Base-by-base conservation (phyloP, 2,113 vertebrate genomes). In the Microtus richardsoni region DNA sequence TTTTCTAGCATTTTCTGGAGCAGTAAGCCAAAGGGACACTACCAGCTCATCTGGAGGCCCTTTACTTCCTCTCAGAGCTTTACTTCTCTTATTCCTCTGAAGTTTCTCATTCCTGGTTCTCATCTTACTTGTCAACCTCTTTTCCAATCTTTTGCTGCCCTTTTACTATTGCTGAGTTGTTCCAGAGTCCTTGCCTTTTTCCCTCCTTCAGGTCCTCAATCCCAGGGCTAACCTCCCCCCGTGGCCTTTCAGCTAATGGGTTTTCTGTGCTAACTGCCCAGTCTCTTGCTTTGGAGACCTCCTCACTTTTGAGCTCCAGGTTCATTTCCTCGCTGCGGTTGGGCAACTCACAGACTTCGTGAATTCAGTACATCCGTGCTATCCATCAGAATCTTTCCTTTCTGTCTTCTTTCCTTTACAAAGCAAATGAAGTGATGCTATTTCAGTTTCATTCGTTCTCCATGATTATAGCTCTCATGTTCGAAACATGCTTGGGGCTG, bases 1-100 rank as follows among this genome's bases (percentile, higher is more conserved):
- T 28, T 88, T 84, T 49, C 13, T 84, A 33, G 62, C 41, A 78
- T 24, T 82, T 87, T 79, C 75, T 73, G 77, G 82, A 74, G 66
- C 21, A 24, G 64, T 87, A 68, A 91, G 94, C 66, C 66, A 0
- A 2, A 30, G 44, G 44, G 68, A 7, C 26, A 30, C 0, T 36
- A 28, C 14, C 28, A 7, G 5, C 16, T 86, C 47, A 78, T 5
- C 0, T 58, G n/a, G n/a, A 87, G 68, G 64, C 74, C 6, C 1
- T 44, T 71, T n/a, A 60, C 33, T 26, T 26, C 54, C 68, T 71
- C 87, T 75, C 26, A 33, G 73, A 90, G 74, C 30, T 5, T 62
- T 75, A 71, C 41, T 4, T 52, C 33, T 64, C 60, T 44, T 89
- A 5, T 26, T 5, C 9, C 22, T 19, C 54, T 17, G 70, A 9